Conservation (phyloP, 2,797 vertebrate species). For the Enteromius anoplus region DNA sequence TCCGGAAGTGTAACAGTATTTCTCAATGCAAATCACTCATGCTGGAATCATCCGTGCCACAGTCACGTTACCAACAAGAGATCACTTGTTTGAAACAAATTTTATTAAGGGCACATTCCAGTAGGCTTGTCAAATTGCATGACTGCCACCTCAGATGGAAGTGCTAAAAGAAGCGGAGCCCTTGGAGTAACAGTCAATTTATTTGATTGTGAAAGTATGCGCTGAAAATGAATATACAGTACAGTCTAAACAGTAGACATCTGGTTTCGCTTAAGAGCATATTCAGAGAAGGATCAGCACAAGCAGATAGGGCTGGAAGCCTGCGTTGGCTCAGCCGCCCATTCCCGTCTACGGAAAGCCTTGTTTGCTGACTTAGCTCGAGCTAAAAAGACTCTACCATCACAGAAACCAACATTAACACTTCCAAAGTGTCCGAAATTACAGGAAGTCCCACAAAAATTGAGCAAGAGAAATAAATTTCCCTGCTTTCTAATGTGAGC, state of each 20-base stretch:
- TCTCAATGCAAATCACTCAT: constrained; percentile 31
- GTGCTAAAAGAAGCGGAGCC: constrained; percentile 61
- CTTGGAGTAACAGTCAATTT: constrained; percentile 63
- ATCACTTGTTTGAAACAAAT: constrained; percentile 71
- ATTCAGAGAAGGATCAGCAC: constrained; percentile 61
- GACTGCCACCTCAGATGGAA: constrained; percentile 62
- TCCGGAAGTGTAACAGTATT: constrained; percentile 26
- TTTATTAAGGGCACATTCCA: constrained; percentile 76
- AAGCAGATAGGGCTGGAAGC: constrained; percentile 62
- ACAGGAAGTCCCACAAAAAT: constrained; percentile 31
- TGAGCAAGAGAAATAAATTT: constrained; percentile 4
- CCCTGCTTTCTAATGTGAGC: constrained; percentile 10
- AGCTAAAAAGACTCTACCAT: constrained; percentile 21
- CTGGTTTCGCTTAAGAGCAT: constrained; percentile 73
- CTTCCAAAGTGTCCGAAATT: background rate
- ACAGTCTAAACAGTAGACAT: constrained; percentile 68
- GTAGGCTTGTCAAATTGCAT: constrained; percentile 68
- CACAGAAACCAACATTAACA: constrained; percentile 36
- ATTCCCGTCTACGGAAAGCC: constrained; percentile 61
- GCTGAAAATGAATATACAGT: constrained; percentile 62
- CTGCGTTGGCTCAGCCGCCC: constrained; percentile 62
- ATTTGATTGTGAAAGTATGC: constrained; percentile 71
- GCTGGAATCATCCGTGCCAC: background rate
- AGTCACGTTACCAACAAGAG: constrained; percentile 70
- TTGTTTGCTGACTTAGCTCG: constrained; percentile 53